These are phyloP conservation scores for Heteromurus nitidus DNA, from an alignment of 2,888 invertebrate species.

Conservation along the genomic window DNA sequence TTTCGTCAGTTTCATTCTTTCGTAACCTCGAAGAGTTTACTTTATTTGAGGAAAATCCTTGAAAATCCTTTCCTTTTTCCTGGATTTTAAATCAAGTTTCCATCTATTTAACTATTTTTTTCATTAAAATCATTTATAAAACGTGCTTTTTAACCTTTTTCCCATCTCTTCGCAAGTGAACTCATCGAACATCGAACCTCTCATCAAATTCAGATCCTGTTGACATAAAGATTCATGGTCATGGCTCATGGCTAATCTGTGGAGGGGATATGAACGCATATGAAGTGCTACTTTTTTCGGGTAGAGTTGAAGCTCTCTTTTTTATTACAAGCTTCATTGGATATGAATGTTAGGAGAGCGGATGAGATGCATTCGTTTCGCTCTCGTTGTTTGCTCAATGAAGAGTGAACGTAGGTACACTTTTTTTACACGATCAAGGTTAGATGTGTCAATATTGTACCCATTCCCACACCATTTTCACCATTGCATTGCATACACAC, in stretches of 20 bases:
- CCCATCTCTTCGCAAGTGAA: neutral
- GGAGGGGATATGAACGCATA: no score
- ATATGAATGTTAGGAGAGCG: no score
- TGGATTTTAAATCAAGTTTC: neutral
- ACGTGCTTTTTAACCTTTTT: neutral
- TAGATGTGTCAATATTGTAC: neutral
- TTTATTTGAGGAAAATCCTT: neutral
- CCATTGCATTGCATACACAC: neutral
- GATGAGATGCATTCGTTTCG: neutral
- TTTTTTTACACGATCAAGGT: neutral
- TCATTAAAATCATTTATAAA: neutral
- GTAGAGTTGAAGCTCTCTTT: no score
- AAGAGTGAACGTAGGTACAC: no score
- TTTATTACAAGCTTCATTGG: no score
- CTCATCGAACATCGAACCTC: no score
- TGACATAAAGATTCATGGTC: neutral
- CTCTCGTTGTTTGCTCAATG: neutral
- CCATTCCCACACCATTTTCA: neutral
- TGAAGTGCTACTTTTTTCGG: no score
- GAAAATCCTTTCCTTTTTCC: neutral
- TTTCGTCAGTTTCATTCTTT: neutral
- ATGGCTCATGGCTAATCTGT: no score
- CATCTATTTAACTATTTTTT: no score
- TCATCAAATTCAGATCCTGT: no score
- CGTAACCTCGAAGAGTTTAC: neutral